Base-by-base conservation (phyloP, 1,140 invertebrate genomes). In the Ceratitis capitata region DNA sequence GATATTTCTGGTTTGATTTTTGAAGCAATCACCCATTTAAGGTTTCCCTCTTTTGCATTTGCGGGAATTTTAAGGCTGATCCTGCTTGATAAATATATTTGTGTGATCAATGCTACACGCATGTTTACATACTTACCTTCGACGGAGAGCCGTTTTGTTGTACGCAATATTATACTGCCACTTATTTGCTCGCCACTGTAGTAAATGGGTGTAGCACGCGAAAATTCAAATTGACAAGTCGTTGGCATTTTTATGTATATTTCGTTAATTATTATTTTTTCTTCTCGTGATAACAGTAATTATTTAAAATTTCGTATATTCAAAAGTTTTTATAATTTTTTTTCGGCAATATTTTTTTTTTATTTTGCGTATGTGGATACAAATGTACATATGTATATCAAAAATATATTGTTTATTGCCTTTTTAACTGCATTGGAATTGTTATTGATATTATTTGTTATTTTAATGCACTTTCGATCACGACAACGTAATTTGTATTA, bases 131-230 rank as follows among this genome's bases (percentile, higher is more conserved):
- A 64, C 87, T 88, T 56, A 90, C 89, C 88, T 85, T 90, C 89
- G 35, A 88, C 45, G 29, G 64, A 26, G 35, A 88, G 39, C 23
- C 61, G 29, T 85, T 88, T 89, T 19, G 86, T 69, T 16, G 87
- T 83, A 45, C 35, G 84, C 9, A 89, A 53, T 12, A 29, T 29
- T 14, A 90, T 26, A 7, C 56, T 84, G 12, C 89, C 89, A n/a
- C 83, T 87, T 86, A 90, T 82, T 85, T 87, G 88, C 85, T 90
- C 89, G 61, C 89, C 89, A 69, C 86, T 87, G 86, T 88, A 89
- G 42, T 88, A 90, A 78, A 90, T 86, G 3, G 84, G 86, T 16
- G 88, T 85, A 16, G 74, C 78, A 51, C 89, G 89, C 82, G 88
- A 86, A 87, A 90, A 88, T 86, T 88, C 78, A 86, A 90, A 88